A percentile compares a stretch with the other conserved stretches of the same genome.
phyloP scores from a whole-genome alignment of 2,888 invertebrate species.

The Meiosimyza decipiens region DNA sequence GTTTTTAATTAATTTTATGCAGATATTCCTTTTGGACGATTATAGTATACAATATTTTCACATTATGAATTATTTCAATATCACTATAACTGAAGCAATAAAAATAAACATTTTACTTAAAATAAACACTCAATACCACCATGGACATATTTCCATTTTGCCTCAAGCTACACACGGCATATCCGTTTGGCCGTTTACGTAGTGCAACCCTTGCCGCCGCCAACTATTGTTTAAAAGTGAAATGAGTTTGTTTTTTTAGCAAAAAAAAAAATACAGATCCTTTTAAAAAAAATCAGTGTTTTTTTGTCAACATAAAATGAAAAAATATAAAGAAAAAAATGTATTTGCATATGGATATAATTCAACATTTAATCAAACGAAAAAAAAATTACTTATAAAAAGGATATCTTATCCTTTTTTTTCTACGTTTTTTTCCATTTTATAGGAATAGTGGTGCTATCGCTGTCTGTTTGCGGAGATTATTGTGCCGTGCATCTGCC shows the following conservation, averaged over 20 bases:
- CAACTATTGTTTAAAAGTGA: conserved; percentile 21
- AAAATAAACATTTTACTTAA: no score
- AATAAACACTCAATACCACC: no score
- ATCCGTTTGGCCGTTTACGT: no score
- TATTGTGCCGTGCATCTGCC: conserved; percentile 63
- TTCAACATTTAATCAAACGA: conserved; percentile 56
- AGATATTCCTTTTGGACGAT: no score
- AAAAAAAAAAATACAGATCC: conserved; percentile 13
- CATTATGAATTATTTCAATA: no score
- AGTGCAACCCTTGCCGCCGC: conserved; percentile 15
- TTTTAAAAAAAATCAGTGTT: conserved; percentile 22
- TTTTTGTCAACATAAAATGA: conserved; percentile 34
- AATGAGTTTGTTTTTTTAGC: conserved; percentile 20
- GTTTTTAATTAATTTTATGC: no score
- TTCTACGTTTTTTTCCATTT: conserved; percentile 44
- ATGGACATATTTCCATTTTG: no score
- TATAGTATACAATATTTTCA: no score
- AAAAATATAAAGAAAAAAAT: conserved; percentile 56
- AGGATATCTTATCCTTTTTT: conserved; percentile 44
- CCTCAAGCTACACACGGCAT: no score
- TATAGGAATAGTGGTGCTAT: conserved; percentile 44
- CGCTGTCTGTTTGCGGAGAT: conserved; percentile 62
- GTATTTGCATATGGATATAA: conserved; percentile 62
- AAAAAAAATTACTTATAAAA: conserved; percentile 47
- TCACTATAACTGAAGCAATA: no score